Evolutionary conservation across 2,113 vertebrate species (phyloP).

Genomic region (Melozone crissalis): DNA sequence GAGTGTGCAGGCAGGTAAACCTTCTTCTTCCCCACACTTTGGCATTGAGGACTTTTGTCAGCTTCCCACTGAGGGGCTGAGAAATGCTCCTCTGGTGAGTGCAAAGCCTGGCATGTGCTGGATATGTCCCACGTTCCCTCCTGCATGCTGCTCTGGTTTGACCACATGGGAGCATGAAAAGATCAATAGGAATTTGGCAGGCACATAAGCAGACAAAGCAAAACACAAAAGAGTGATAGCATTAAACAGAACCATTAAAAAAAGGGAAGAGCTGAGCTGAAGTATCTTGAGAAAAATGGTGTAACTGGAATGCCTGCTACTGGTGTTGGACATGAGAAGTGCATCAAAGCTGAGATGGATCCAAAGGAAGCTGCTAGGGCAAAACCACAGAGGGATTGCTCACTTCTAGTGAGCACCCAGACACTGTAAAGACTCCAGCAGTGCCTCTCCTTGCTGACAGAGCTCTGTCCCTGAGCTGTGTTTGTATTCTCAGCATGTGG

Average conservation of each 20-base stretch:
- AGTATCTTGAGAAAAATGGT: neutral
- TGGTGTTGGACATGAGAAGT: neutral
- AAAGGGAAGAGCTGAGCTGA: neutral
- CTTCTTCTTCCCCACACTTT: neutral
- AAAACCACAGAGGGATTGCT: neutral
- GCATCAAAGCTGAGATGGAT: neutral
- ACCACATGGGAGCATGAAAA: neutral
- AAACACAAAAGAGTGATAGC: neutral
- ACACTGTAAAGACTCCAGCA: neutral
- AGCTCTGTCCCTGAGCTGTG: neutral
- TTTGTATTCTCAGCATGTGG: accelerated
- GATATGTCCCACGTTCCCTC: neutral
- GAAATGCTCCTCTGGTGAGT: neutral
- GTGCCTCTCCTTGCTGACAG: neutral
- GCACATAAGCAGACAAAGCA: neutral
- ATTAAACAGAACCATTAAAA: neutral
- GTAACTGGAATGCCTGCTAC: neutral
- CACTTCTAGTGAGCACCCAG: neutral
- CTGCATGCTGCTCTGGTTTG: accelerated
- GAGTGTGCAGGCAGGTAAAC: neutral
- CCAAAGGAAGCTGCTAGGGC: neutral
- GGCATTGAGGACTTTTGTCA: neutral
- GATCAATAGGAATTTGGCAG: neutral
- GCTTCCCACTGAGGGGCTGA: neutral
- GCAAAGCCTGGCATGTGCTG: accelerated